phyloP scores from a whole-genome alignment of 2,888 invertebrate genomes.

The Spodoptera exigua region DNA sequence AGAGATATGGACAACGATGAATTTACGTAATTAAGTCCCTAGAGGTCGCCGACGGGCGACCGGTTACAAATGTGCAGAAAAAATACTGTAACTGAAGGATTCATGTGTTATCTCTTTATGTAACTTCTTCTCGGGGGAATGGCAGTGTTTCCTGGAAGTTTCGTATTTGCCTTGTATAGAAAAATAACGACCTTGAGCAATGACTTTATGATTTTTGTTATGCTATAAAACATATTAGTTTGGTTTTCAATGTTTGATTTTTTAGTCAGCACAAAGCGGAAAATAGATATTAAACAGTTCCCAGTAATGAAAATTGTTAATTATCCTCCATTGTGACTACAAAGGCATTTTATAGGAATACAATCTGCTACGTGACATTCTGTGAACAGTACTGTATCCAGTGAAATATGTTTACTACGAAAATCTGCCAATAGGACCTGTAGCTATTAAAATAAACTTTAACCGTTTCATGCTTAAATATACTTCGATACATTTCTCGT shows the following conservation, averaged over 20 bases:
- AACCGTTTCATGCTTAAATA: neutral
- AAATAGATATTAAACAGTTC: no score
- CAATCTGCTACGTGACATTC: no score
- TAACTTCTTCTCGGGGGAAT: neutral
- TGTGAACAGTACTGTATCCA: no score
- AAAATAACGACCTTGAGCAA: neutral
- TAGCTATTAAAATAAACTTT: no score
- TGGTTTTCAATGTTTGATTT: no score
- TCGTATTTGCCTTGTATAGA: slow-evolving; percentile 7
- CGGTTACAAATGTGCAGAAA: slow-evolving; percentile 36
- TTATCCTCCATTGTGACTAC: no score
- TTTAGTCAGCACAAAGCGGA: no score
- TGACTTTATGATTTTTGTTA: neutral
- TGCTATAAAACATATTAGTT: neutral
- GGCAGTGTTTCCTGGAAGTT: neutral
- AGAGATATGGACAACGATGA: slow-evolving; percentile 33
- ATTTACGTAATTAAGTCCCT: slow-evolving; percentile 51
- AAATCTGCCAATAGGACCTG: no score
- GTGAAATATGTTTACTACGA: no score
- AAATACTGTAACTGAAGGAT: slow-evolving; percentile 35
- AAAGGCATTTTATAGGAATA: no score
- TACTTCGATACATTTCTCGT: neutral
- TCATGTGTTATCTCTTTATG: slow-evolving; percentile 30
- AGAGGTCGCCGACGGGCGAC: slow-evolving; percentile 29
- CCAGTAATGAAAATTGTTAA: no score